A percentile compares a stretch with the other conserved stretches of the same genome.
Evolutionary conservation across 1,140 invertebrate species (phyloP).

Genomic region (Trichomalopsis sarcophagae): DNA sequence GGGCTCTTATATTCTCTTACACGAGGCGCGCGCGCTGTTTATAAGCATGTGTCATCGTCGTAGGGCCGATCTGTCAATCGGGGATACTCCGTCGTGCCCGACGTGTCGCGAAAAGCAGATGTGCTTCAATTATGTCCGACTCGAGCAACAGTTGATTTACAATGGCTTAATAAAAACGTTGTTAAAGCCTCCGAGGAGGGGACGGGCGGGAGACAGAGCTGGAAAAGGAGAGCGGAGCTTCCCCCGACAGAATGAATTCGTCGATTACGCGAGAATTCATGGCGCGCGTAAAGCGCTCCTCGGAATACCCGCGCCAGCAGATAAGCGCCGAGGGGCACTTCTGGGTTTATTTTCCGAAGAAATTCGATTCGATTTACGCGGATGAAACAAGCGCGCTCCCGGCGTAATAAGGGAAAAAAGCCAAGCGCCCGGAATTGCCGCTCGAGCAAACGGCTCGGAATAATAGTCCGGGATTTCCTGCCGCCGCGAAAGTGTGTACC

Average conservation of each 20-base stretch:
- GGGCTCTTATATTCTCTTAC: slow-evolving; percentile 7
- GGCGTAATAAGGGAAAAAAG: slow-evolving; percentile 46
- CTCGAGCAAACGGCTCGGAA: slow-evolving; percentile 48
- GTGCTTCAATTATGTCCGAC: too few relatives aligned
- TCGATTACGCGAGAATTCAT: slow-evolving; percentile 48
- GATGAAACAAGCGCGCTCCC: slow-evolving; percentile 43
- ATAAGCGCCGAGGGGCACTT: slow-evolving; percentile 47
- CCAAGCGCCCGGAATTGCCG: slow-evolving; percentile 29
- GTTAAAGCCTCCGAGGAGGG: not conserved
- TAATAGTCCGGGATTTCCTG: slow-evolving; percentile 50
- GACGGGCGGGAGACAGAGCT: not conserved
- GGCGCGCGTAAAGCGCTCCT: slow-evolving; percentile 35
- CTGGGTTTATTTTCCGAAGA: slow-evolving; percentile 53
- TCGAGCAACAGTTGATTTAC: not conserved
- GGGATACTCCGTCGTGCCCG: too few relatives aligned
- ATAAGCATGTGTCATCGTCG: too few relatives aligned
- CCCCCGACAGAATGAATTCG: slow-evolving; percentile 30
- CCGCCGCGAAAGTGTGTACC: not conserved
- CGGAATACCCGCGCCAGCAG: slow-evolving; percentile 35
- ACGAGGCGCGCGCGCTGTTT: not conserved
- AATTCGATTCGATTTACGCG: slow-evolving; percentile 54
- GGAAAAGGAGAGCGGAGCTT: not conserved
- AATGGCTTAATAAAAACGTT: slow-evolving; percentile 45
- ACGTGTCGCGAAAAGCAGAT: too few relatives aligned
- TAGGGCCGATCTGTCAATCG: not conserved